A percentile compares a stretch with the other conserved stretches of the same genome.
These are phyloP conservation scores for Apaloderma vittatum DNA, from an alignment of 2,113 vertebrate genomes.

Conservation along the genomic window DNA sequence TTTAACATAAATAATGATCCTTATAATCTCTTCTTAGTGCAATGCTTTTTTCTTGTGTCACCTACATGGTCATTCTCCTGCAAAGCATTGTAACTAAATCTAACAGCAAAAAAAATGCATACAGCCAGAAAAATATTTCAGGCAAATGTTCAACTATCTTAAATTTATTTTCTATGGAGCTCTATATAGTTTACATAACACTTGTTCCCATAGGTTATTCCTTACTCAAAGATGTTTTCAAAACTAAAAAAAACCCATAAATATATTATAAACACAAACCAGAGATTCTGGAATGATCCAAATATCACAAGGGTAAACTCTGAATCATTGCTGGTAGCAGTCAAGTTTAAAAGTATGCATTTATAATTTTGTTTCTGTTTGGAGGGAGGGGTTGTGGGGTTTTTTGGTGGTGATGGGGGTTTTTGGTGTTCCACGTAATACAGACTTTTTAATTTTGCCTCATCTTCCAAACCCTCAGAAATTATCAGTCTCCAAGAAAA, in stretches of 20 bases:
- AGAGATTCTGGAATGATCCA: neutral
- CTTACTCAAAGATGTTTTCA: neutral
- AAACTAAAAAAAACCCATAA: neutral
- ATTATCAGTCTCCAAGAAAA: neutral
- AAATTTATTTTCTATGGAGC: neutral
- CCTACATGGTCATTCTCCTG: neutral
- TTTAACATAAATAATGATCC: neutral
- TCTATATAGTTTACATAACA: neutral
- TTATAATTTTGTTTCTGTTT: neutral
- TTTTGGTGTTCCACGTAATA: neutral
- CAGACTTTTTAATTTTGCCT: neutral
- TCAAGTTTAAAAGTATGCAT: neutral
- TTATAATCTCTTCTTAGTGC: neutral
- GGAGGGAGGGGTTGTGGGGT: too few species aligned
- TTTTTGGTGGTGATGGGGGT: neutral
- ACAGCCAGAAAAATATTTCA: neutral
- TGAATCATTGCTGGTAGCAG: neutral
- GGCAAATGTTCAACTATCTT: neutral
- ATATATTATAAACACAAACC: neutral
- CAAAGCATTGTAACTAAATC: neutral
- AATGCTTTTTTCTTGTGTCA: neutral
- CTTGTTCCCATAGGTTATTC: neutral
- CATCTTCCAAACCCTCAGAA: neutral
- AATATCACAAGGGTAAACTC: neutral
- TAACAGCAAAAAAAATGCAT: neutral